Conservation (phyloP, 2,797 vertebrate genomes). For the Gephyroberyx darwinii region DNA sequence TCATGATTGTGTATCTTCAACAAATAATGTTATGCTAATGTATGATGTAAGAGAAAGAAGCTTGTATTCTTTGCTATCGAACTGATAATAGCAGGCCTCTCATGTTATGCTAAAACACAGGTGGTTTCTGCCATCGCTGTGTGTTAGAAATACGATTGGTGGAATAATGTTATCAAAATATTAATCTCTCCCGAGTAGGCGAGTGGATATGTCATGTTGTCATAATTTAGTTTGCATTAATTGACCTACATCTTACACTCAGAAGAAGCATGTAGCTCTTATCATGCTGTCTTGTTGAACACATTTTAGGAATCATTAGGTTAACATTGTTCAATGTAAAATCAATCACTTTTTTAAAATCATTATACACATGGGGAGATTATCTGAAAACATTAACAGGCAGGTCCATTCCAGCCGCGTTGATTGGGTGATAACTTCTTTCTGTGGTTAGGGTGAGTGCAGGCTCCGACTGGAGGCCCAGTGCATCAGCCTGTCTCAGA, state of each 20-base stretch:
- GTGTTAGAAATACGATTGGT: constrained; percentile 36
- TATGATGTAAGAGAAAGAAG: constrained; percentile 50
- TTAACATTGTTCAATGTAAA: not conserved
- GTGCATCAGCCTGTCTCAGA: constrained; percentile 91
- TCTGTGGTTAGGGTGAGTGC: constrained; percentile 84
- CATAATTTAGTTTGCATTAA: constrained; percentile 11
- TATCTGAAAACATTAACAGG: not conserved
- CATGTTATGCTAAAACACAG: constrained; percentile 45
- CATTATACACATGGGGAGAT: not conserved
- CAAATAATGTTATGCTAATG: constrained; percentile 46
- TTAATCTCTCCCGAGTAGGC: constrained; percentile 28
- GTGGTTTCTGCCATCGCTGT: constrained; percentile 24
- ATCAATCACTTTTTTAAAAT: not conserved
- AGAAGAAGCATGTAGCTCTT: not conserved
- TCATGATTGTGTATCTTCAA: constrained; percentile 39
- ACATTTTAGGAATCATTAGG: not conserved
- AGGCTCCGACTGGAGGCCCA: constrained; percentile 93
- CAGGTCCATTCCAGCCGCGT: not conserved
- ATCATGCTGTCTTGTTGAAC: not conserved
- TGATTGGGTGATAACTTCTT: constrained; percentile 21
- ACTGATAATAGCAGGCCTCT: constrained; percentile 58
- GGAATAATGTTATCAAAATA: constrained; percentile 43
- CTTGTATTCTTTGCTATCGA: constrained; percentile 57
- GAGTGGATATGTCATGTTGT: constrained; percentile 18
- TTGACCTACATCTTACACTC: too few species aligned